These are phyloP conservation scores for Corythoichthys intestinalis DNA, from an alignment of 2,113 vertebrate species.

Conservation along the genomic window DNA sequence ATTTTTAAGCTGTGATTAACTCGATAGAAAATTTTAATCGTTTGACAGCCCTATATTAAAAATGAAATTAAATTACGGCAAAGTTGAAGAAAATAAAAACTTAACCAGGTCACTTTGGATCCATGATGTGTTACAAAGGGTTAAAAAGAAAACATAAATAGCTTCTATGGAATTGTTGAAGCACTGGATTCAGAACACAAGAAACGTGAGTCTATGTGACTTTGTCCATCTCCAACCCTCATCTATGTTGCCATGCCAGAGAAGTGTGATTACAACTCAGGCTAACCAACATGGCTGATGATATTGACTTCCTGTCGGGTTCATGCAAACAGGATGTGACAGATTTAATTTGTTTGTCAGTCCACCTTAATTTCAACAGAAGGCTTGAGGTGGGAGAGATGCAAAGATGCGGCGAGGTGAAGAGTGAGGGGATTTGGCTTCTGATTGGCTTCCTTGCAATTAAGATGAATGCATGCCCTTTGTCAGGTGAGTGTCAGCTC, in stretches of 20 bases:
- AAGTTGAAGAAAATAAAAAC: neutral
- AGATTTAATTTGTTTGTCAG: conserved; percentile 80
- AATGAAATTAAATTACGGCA: too few relatives aligned
- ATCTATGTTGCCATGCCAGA: conserved; percentile 47
- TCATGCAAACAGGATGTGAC: conserved; percentile 76
- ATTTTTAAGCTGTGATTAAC: too few relatives aligned
- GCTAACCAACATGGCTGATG: conserved; percentile 70
- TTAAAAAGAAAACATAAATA: conserved; percentile 1
- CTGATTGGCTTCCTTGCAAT: conserved; percentile 20
- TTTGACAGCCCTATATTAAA: too few relatives aligned
- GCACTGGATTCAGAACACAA: neutral
- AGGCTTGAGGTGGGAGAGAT: conserved; percentile 59
- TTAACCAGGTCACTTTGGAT: neutral
- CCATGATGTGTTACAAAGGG: neutral
- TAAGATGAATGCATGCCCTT: conserved; percentile 13
- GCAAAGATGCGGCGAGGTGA: conserved; percentile 28
- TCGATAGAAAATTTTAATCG: too few relatives aligned
- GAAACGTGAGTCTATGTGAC: neutral
- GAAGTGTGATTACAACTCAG: conserved; percentile 76
- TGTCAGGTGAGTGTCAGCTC: neutral
- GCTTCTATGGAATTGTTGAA: neutral
- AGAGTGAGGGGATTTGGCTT: conserved; percentile 24
- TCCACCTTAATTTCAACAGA: conserved; percentile 76
- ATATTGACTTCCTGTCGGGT: conserved; percentile 75
- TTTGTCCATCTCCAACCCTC: conserved; percentile 22